A percentile compares a stretch with the other conserved stretches of the same genome.
These are phyloP conservation scores for Helicoverpa zea DNA, from an alignment of 1,140 invertebrate species.

Conservation along the genomic window DNA sequence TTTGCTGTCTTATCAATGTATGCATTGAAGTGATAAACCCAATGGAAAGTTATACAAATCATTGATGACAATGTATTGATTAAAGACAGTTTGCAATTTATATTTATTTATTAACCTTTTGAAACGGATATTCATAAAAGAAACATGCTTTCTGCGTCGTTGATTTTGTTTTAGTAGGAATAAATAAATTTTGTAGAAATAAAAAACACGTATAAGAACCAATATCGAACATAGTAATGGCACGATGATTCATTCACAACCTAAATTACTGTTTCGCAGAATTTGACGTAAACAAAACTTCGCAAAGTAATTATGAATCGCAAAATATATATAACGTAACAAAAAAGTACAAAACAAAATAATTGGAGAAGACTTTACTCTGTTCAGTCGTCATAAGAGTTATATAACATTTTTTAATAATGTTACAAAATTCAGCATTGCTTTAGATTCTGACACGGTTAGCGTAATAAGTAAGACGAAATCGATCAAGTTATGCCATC, in stretches of 20 bases:
- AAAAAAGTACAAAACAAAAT: not conserved
- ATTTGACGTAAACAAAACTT: slow-evolving; percentile 7
- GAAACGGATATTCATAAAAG: no score
- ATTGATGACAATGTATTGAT: slow-evolving; percentile 24
- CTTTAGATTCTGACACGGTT: slow-evolving; percentile 31
- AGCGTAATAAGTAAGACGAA: slow-evolving; percentile 23
- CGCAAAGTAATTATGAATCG: slow-evolving; percentile 11
- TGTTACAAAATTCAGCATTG: slow-evolving; percentile 33
- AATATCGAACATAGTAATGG: not conserved
- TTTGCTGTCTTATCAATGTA: slow-evolving; percentile 26
- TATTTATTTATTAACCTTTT: not conserved
- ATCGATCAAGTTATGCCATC: slow-evolving; percentile 12
- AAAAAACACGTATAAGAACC: not conserved
- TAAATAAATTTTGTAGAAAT: no score
- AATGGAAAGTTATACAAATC: slow-evolving; percentile 43
- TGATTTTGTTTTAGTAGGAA: not conserved
- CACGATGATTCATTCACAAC: slow-evolving; percentile 13
- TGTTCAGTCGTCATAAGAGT: slow-evolving; percentile 12
- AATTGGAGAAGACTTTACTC: not conserved
- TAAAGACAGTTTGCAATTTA: not conserved
- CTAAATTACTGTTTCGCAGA: slow-evolving; percentile 20
- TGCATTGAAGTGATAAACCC: slow-evolving; percentile 30
- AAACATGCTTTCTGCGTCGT: not conserved
- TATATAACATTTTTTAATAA: slow-evolving; percentile 33
- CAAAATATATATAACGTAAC: not conserved